Base-by-base conservation (phyloP, 2,888 invertebrate genomes). In the Gibbula magus region DNA sequence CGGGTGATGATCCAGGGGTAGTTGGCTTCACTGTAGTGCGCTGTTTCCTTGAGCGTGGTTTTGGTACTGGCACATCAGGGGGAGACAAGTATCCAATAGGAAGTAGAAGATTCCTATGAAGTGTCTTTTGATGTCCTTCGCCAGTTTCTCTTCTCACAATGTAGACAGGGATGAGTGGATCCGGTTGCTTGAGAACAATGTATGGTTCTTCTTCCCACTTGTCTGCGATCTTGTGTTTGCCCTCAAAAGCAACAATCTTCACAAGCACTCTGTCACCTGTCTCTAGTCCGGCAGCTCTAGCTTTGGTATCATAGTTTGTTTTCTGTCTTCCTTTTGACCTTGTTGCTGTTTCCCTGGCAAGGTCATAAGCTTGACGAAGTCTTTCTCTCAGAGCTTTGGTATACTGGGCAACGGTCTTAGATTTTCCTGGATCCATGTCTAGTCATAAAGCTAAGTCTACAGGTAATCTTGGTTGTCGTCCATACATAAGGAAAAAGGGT, bases 401-500 rank as follows among this genome's bases (percentile, higher is more conserved):
- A 53, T 80, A 80, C 25, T n/a, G 20, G 13, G 10, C 32, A 13
- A 39, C 1, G 3, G 56, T 32, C 22, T 35, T 54, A n/a, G 16
- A 16, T 13, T 51, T 39, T 18, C 51, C n/a, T n/a, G n/a, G n/a
- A n/a, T n/a, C n/a, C n/a, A n/a, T n/a, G n/a, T n/a, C n/a, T n/a
- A n/a, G n/a, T n/a, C n/a, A 61, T 74, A 85, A 83, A 8, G 73
- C 67, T 20, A 78, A 29, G 51, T 84, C 85, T 13, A 83, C 67
- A 5, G 82, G 85, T 22, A 84, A 70, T 16, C 80, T 74, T 18
- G 82, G 83, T 20, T 77, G 52, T 13, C 83, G 54, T 29, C 84
- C 83, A 73, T 79, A 83, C 78, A 84, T 79, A 0, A 85, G 45
- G 52, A 74, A 82, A 52, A 78, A 85, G 0, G 85, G 85, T 0